Conservation (phyloP, 2,888 invertebrate genomes). For the Acanthosepion pharaonis region DNA sequence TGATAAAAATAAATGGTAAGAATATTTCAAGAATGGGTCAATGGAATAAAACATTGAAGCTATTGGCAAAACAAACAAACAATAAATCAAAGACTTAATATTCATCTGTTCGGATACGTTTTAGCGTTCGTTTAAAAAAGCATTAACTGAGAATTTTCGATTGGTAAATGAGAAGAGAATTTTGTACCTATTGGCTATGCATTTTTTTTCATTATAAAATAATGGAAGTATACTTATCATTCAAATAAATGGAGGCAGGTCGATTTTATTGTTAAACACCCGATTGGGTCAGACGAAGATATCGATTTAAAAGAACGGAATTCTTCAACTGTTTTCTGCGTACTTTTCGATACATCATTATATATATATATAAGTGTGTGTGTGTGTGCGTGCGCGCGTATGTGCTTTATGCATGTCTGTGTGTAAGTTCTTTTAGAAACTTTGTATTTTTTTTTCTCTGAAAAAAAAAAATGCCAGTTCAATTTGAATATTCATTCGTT, state of each 20-base stretch:
- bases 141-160: too few relatives aligned
- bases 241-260: not conserved
- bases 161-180: too few relatives aligned
- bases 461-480: not conserved
- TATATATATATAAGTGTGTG: not conserved
- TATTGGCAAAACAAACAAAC: too few relatives aligned
- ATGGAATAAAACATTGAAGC: too few relatives aligned
- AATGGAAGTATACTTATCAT: not conserved
- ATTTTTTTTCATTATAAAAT: too few relatives aligned
- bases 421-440: not conserved
- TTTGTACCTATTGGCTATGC: too few relatives aligned
- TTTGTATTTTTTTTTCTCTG: not conserved
- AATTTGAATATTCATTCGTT: not conserved
- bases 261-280: conserved; percentile 16
- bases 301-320: not conserved
- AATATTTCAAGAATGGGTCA: too few relatives aligned
- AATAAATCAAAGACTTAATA: too few relatives aligned
- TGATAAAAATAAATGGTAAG: too few relatives aligned
- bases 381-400: not conserved
- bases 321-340: not conserved
- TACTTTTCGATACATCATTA: not conserved
- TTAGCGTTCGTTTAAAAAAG: too few relatives aligned
- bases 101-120: too few relatives aligned
- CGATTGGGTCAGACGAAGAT: not conserved
- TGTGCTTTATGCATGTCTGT: not conserved